Conservation (phyloP, 2,888 invertebrate species). For the Choristoneura rosaceana region DNA sequence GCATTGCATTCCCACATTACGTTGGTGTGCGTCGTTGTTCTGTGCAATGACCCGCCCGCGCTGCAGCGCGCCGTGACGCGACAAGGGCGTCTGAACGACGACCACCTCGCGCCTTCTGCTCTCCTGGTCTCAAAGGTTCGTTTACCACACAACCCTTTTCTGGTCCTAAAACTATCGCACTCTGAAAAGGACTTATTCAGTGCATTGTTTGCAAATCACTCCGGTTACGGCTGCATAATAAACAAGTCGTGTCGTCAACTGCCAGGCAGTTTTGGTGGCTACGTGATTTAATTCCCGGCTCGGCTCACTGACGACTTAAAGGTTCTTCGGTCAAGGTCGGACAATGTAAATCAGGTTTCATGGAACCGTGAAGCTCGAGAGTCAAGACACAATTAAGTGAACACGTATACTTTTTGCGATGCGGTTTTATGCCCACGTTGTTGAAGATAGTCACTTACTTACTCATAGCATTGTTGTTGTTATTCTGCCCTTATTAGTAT, state of each 20-base stretch:
- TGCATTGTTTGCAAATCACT: constrained; percentile 60
- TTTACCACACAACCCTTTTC: constrained; percentile 76
- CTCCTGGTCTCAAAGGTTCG: constrained; percentile 77
- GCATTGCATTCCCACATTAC: constrained; percentile 43
- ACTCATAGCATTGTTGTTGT: neutral
- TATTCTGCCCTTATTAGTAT: neutral
- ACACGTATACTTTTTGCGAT: constrained; percentile 35
- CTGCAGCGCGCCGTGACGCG: constrained; percentile 53
- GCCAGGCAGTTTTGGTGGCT: constrained; percentile 44
- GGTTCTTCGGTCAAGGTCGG: constrained; percentile 52
- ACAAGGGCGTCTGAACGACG: constrained; percentile 60
- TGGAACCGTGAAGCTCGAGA: constrained; percentile 41
- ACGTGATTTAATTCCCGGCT: constrained; percentile 50
- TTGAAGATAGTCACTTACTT: neutral
- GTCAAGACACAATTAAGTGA: constrained; percentile 35
- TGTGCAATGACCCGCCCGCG: constrained; percentile 58
- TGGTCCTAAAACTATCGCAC: constrained; percentile 65
- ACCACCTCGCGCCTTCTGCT: constrained; percentile 62
- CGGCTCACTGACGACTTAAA: constrained; percentile 48
- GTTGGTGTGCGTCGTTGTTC: constrained; percentile 48
- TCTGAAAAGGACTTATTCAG: constrained; percentile 60
- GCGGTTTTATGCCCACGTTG: constrained; percentile 25
- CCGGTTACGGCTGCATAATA: constrained; percentile 45
- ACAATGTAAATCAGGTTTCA: constrained; percentile 45
- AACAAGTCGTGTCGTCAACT: constrained; percentile 42